Percentiles rank a stretch among this genome's conserved stretches.
These are phyloP conservation scores for Melinaea menophilus DNA, from an alignment of 2,888 invertebrate genomes.

Conservation along the genomic window DNA sequence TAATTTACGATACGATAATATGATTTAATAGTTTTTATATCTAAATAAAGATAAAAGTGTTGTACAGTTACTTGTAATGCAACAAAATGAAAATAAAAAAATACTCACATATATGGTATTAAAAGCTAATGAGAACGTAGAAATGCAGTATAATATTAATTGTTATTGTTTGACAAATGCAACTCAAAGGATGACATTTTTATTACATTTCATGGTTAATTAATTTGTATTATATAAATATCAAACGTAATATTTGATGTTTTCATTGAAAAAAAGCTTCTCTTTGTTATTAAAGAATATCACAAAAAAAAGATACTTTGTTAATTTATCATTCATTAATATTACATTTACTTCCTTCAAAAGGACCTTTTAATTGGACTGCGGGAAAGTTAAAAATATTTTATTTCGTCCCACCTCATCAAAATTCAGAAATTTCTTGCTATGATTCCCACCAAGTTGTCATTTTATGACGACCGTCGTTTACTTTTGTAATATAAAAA, in stretches of 20 bases:
- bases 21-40: too few relatives aligned
- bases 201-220: too few relatives aligned
- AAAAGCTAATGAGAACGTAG: too few relatives aligned
- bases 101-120: too few relatives aligned
- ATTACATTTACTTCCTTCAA: conserved; percentile 43
- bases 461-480: conserved; percentile 48
- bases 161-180: too few relatives aligned
- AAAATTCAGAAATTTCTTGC: conserved; percentile 53
- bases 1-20: background rate
- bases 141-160: too few relatives aligned
- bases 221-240: too few relatives aligned
- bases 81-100: too few relatives aligned
- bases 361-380: conserved; percentile 52
- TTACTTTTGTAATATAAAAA: conserved; percentile 48
- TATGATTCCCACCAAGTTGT: conserved; percentile 38
- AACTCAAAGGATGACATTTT: too few relatives aligned
- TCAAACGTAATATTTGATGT: background rate
- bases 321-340: background rate
- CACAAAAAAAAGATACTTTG: background rate
- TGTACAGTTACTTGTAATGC: too few relatives aligned
- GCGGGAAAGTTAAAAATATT: conserved; percentile 48
- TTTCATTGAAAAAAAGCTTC: conserved; percentile 7
- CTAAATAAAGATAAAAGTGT: too few relatives aligned
- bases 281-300: background rate
- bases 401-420: conserved; percentile 55